Evolutionary conservation across 2,888 invertebrate genomes (phyloP).

Genomic region (Dyspetes luteomarginatus): DNA sequence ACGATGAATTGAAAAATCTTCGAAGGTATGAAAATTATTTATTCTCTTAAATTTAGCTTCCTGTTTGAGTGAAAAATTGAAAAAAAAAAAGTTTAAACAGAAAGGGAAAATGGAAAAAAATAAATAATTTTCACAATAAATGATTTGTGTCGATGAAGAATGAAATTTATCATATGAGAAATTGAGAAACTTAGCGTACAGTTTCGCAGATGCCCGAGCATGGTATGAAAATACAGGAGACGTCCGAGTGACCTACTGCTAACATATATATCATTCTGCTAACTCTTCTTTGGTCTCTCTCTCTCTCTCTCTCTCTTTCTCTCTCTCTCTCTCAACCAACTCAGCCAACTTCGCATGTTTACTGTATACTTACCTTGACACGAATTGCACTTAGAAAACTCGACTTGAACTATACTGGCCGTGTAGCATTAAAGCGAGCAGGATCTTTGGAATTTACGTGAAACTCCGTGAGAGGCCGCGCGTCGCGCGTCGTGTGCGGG

Average conservation of each 20-base stretch:
- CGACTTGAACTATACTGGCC: slow-evolving; percentile 18
- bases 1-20: no score
- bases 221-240: slow-evolving; percentile 6
- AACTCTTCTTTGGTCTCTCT: no score
- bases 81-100: no score
- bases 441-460: slow-evolving; percentile 41
- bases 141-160: no score
- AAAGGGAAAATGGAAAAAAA: no score
- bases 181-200: no score
- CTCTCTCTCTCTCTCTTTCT: no score
- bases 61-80: no score
- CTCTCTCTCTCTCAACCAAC: slow-evolving; percentile 19
- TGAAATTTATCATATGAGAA: no score
- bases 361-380: slow-evolving; percentile 63
- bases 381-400: slow-evolving; percentile 62
- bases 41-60: no score
- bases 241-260: slow-evolving; percentile 64
- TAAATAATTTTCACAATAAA: no score
- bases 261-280: neutral
- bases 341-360: slow-evolving; percentile 35
- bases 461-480: slow-evolving; percentile 18
- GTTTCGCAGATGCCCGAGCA: neutral
- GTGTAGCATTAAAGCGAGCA: slow-evolving; percentile 10
- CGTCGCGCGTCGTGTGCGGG: neutral
- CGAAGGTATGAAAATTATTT: no score